Base-by-base conservation (phyloP, 1,140 invertebrate genomes). In the Drosophila serrata region DNA sequence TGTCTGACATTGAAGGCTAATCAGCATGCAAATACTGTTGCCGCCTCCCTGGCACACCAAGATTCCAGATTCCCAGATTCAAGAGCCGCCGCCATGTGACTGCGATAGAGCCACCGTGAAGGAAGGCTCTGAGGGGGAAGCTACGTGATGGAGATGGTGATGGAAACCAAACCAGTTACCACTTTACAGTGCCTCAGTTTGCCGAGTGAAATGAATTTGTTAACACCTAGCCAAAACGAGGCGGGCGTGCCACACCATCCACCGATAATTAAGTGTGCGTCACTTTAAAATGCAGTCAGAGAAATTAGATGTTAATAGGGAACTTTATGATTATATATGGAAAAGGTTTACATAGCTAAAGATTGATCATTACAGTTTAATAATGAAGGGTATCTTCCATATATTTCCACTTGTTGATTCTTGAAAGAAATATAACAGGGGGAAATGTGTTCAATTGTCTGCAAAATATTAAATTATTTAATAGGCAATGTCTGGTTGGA, bases 11-110 rank as follows among this genome's bases (percentile, higher is more conserved):
- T 75, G 81, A 90, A 86, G 86, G 79, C 86, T 90, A 90, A 90
- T 90, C 86, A 90, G 87, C 86, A 90, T 90, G 86, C 86, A 90
- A 90, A 90, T 90, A 90, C 81, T 87, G 86, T 90, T 75, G 82
- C 79, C 81, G 87, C 86, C 84, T 77, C 81, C 81, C 74, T 76
- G 60, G 53, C 59, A 45, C 49, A 63, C 45, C 45, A 85, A 78
- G 81, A 90, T 90, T 90, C 73, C 72, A 49, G 31, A 27, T 12
- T 29, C 17, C 46, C 17, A 90, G 81, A 90, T 85, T 72, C 72
- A 75, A 81, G 69, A 85, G 85, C 60, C n/a, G n/a, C n/a, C n/a
- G n/a, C n/a, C 81, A 81, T 90, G 84, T 73, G 82, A 70, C 84
- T 70, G 74, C 55, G 82, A 86, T 87, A 73, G 56, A 87, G 80